These are phyloP conservation scores for Colossoma macropomum DNA, from an alignment of 2,113 vertebrate species.

Conservation along the genomic window DNA sequence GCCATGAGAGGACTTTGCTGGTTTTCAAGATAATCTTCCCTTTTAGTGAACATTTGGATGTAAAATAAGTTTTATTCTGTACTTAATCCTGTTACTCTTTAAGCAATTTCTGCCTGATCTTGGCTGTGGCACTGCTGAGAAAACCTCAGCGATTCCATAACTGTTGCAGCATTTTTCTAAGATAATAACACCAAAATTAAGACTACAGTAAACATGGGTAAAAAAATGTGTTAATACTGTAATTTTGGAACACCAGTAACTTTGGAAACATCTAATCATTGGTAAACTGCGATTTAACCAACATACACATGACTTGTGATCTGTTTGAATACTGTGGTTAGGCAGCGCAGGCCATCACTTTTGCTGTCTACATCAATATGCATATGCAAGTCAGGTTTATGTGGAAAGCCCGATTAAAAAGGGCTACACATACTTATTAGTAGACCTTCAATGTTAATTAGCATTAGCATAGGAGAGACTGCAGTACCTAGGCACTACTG, in stretches of 20 bases:
- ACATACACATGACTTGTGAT: neutral
- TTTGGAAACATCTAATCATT: neutral
- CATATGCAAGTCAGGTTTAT: neutral
- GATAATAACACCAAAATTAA: conserved; percentile 31
- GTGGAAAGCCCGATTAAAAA: neutral
- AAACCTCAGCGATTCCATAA: neutral
- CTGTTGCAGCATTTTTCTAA: conserved; percentile 10
- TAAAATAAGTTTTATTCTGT: neutral
- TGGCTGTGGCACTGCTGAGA: neutral
- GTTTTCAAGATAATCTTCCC: neutral
- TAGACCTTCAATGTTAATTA: conserved; percentile 35
- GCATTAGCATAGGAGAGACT: neutral
- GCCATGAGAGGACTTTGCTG: neutral
- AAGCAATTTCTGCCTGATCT: neutral
- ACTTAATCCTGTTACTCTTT: neutral
- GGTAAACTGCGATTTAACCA: conserved; percentile 22
- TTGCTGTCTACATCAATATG: conserved; percentile 15
- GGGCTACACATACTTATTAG: conserved; percentile 41
- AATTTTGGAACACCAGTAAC: conserved; percentile 6
- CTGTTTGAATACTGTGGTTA: neutral
- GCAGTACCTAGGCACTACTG: conserved; percentile 27
- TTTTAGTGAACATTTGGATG: neutral
- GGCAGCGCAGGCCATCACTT: neutral
- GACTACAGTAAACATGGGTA: conserved; percentile 4
- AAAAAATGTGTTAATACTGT: conserved; percentile 20